Percentiles rank a stretch among this genome's conserved stretches.
Evolutionary conservation across 2,888 invertebrate genomes (phyloP).

Genomic region (Lumbricus terrestris): DNA sequence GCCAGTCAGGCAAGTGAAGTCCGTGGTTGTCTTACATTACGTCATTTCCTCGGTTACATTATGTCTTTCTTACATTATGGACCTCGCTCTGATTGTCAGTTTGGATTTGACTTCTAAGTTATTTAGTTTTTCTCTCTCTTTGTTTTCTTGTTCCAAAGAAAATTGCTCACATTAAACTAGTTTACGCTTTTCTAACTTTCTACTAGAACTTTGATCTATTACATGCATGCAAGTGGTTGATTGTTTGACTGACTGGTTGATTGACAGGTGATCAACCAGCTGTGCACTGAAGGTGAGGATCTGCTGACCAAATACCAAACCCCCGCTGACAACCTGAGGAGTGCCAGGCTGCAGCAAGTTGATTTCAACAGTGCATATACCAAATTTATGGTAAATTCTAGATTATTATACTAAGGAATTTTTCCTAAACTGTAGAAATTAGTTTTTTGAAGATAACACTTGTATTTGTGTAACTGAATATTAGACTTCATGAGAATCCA

Average conservation of each 20-base stretch:
- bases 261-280: neutral
- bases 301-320: neutral
- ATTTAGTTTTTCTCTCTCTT: neutral
- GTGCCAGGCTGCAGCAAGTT: neutral
- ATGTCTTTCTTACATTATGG: neutral
- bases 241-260: neutral
- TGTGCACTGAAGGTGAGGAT: constrained; percentile 7
- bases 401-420: neutral
- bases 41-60: too few relatives aligned
- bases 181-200: neutral
- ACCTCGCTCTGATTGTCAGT: neutral
- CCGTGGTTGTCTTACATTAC: too few relatives aligned
- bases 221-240: neutral
- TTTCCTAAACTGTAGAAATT: neutral
- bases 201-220: neutral
- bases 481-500: too few relatives aligned
- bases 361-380: neutral
- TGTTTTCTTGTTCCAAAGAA: neutral
- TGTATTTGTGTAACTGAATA: neutral
- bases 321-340: neutral
- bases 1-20: constrained; percentile 7
- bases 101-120: neutral
- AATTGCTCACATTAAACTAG: neutral
- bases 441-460: neutral
- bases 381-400: neutral